These are phyloP conservation scores for Atrina japonica DNA, from an alignment of 2,888 invertebrate genomes.

Conservation along the genomic window DNA sequence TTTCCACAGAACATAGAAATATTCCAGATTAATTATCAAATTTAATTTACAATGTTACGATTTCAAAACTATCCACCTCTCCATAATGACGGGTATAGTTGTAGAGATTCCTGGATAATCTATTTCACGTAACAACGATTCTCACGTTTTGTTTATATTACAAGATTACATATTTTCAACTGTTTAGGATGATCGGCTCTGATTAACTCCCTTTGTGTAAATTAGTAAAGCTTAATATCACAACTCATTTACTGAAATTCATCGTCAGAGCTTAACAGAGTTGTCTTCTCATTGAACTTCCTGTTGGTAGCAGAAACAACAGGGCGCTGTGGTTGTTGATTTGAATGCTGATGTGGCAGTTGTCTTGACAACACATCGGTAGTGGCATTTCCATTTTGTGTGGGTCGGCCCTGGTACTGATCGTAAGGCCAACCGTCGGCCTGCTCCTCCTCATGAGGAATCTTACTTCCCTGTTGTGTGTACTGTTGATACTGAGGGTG, in stretches of 20 bases:
- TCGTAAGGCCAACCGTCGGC: slow-evolving; percentile 66
- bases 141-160: too few species aligned
- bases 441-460: slow-evolving; percentile 72
- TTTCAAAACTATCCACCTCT: too few species aligned
- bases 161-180: too few species aligned
- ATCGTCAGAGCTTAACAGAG: slow-evolving; percentile 96
- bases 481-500: slow-evolving; percentile 99
- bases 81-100: too few species aligned
- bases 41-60: too few species aligned
- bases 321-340: slow-evolving; percentile 44
- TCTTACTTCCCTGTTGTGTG: slow-evolving; percentile 79
- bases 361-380: slow-evolving; percentile 29
- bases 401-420: slow-evolving; percentile 58
- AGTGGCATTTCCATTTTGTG: slow-evolving; percentile 46
- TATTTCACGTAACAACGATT: too few species aligned
- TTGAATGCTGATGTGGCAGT: slow-evolving; percentile 32
- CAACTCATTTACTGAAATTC: slow-evolving; percentile 88
- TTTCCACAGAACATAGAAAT: too few species aligned
- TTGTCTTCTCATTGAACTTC: slow-evolving; percentile 96
- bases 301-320: slow-evolving; percentile 48
- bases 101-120: too few species aligned
- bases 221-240: neutral
- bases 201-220: too few species aligned
- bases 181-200: too few species aligned
- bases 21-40: too few species aligned